A percentile compares a stretch with the other conserved stretches of the same genome.
Evolutionary conservation across 2,888 invertebrate genomes (phyloP).

Genomic region (Lycaena phlaeas): DNA sequence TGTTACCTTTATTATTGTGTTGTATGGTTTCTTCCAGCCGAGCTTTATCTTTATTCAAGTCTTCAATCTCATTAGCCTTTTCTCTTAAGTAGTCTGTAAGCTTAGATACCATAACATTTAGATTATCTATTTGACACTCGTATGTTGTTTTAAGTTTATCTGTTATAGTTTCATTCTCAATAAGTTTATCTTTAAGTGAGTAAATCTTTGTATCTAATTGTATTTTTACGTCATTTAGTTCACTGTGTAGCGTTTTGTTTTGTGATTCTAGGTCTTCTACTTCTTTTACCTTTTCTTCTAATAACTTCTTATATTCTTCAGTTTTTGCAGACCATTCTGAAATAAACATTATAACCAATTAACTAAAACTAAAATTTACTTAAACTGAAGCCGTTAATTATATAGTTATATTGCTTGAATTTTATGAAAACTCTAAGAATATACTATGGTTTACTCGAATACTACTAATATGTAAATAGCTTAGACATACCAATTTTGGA

Average conservation of each 20-base stretch:
- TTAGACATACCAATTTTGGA: slow-evolving; percentile 33
- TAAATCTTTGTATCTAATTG: slow-evolving; percentile 45
- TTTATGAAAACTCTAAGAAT: too few relatives aligned
- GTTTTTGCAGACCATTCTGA: slow-evolving; percentile 33
- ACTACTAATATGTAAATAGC: too few relatives aligned
- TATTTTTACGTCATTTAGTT: slow-evolving; percentile 38
- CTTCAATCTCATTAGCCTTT: slow-evolving; percentile 38
- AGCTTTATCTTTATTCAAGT: slow-evolving; percentile 35
- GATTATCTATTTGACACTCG: slow-evolving; percentile 44
- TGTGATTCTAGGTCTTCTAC: slow-evolving; percentile 33
- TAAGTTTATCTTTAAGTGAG: slow-evolving; percentile 43
- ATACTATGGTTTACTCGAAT: too few relatives aligned
- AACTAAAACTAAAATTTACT: not conserved
- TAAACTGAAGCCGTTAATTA: too few relatives aligned
- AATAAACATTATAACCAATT: slow-evolving; percentile 21
- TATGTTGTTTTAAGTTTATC: slow-evolving; percentile 44
- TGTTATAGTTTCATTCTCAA: slow-evolving; percentile 41
- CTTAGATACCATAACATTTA: slow-evolving; percentile 44
- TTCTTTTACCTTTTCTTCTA: slow-evolving; percentile 31
- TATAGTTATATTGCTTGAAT: too few relatives aligned
- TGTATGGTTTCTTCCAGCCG: slow-evolving; percentile 28
- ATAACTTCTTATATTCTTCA: slow-evolving; percentile 24
- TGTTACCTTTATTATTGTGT: slow-evolving; percentile 33
- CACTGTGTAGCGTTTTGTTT: slow-evolving; percentile 34
- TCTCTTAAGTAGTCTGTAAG: slow-evolving; percentile 43